phyloP scores from a whole-genome alignment of 2,113 vertebrate species.

The Myrmophylax atrothorax region DNA sequence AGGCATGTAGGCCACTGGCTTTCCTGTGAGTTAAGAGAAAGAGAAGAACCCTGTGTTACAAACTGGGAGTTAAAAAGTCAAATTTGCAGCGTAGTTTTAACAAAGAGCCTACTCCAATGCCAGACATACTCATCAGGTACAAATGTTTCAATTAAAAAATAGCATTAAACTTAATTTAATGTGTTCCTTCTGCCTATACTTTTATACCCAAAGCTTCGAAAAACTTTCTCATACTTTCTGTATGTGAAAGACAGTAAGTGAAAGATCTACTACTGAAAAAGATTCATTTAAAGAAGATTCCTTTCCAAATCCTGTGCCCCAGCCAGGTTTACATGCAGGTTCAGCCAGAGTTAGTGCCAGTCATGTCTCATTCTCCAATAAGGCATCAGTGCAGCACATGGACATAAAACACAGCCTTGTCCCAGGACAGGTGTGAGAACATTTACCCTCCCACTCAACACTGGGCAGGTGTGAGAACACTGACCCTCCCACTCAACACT shows the following conservation, averaged over 20 bases:
- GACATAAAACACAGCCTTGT: not conserved
- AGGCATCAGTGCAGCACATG: not conserved
- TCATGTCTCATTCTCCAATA: not conserved
- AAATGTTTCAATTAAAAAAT: not conserved
- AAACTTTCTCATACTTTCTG: not conserved
- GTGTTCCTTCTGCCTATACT: not conserved
- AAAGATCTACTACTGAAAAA: not conserved
- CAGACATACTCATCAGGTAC: not conserved
- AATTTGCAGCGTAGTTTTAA: slow-evolving; percentile 20
- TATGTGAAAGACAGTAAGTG: not conserved
- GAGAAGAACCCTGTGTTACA: slow-evolving; percentile 46
- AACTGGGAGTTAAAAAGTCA: not conserved
- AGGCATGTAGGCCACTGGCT: slow-evolving; percentile 85
- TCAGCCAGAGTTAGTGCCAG: not conserved
- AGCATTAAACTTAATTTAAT: not conserved
- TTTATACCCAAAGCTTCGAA: not conserved
- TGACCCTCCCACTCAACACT: too few species aligned
- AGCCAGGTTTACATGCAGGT: not conserved
- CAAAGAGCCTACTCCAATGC: not conserved
- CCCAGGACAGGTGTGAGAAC: not conserved
- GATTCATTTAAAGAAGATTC: not conserved
- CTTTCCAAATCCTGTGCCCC: not conserved
- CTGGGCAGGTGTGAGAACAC: too few species aligned
- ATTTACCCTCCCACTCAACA: too few species aligned
- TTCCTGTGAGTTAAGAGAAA: slow-evolving; percentile 76